phyloP scores from a whole-genome alignment of 1,140 invertebrate species.

The Cephus cinctus region DNA sequence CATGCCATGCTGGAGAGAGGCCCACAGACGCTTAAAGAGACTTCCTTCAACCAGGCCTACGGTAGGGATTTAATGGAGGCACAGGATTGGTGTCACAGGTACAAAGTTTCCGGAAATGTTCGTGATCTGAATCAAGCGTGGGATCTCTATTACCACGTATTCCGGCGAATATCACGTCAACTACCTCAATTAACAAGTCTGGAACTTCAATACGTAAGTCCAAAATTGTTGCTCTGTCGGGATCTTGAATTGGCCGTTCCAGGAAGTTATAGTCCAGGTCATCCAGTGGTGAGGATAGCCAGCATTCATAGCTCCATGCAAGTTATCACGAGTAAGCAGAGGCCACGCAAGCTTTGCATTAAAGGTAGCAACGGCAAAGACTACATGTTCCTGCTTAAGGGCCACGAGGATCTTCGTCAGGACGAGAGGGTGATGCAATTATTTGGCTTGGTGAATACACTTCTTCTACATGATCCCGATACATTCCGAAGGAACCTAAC shows the following conservation, averaged over 20 bases:
- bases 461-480: conserved; percentile 91
- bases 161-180: conserved; percentile 91
- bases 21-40: conserved; percentile 94
- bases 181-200: conserved; percentile 85
- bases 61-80: conserved; percentile 92
- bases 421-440: conserved; percentile 99
- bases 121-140: conserved; percentile 96
- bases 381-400: conserved; percentile 98
- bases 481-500: conserved; percentile 94
- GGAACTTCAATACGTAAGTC: conserved; percentile 95
- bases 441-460: conserved; percentile 96
- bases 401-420: conserved; percentile 98
- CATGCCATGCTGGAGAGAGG: conserved; percentile 93
- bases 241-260: conserved; percentile 94
- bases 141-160: conserved; percentile 99
- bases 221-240: conserved; percentile 82
- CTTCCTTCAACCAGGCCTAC: conserved; percentile 95
- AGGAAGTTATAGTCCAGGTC: conserved; percentile 91
- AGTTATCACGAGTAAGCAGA: conserved; percentile 97
- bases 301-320: conserved; percentile 79
- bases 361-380: conserved; percentile 95
- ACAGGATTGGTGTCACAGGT: conserved; percentile 89
- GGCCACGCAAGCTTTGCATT: conserved; percentile 93
- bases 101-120: conserved; percentile 80
- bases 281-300: conserved; percentile 83